Evolutionary conservation across 2,113 vertebrate genomes (phyloP), one percentile per base, ranked within the genome.

Genomic region (Caranx melampygus): DNA sequence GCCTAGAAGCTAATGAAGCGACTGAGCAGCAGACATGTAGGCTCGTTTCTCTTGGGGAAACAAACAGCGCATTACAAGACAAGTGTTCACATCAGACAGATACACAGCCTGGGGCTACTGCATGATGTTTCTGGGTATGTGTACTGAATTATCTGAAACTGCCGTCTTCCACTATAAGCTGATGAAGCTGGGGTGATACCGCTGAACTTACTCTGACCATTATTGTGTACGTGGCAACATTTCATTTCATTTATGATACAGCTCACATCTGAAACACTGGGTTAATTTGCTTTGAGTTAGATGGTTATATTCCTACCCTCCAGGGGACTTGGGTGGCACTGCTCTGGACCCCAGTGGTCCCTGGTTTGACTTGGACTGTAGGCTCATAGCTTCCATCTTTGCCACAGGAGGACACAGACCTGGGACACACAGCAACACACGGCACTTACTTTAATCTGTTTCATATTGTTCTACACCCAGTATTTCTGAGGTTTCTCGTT

Each of bases 331-430:
- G 78, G 95, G 96, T 16, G 96, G 96, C 4, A 76, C 94, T 16
- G 92, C 87, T 87, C 98, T 94, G 84, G 95, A 90, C 75, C 97
- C 96, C 0, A 94, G 72, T 0, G 94, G 81, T 14, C 90, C 95
- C 13, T 91, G 91, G 20, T 88, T 82, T 0, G 94, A 89, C 92
- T 98, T 99, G 2, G 94, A 87, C 65, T 97, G 96, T 75, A 96
- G 91, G 91, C 61, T 96, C 93, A 97, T 84, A 49, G 94, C 91
- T 80, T 99, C 98, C 52, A 98, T 94, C 93, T 97, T 99, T 12
- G 94, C 92, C 58, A 95, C 93, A 0, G 96, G 93, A 0, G 95
- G 93, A 26, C 95, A 94, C 72, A 96, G 92, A 64, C 95, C 93
- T 95, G 82, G 0, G 65, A 83, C 59, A 77, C 6, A 91, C 0